Percentiles rank a stretch among this genome's conserved stretches.
Conservation (phyloP, 2,888 invertebrate genomes). For the Nemapogon koenigi region DNA sequence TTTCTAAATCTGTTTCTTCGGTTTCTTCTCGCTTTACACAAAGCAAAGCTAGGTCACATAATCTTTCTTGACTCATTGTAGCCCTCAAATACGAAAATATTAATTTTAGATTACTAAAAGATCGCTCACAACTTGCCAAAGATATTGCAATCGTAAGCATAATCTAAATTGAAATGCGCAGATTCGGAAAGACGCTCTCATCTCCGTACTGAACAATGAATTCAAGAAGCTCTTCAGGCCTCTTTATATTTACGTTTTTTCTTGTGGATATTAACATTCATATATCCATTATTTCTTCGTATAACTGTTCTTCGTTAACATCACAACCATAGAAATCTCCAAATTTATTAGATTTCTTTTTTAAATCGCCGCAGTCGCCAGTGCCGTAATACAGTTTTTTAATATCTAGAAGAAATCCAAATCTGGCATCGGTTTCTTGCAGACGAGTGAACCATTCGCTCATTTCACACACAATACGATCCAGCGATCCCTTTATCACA, state of each 20-base stretch:
- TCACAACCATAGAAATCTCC: constrained; percentile 14
- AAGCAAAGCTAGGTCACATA: constrained; percentile 6
- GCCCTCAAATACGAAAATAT: constrained; percentile 5
- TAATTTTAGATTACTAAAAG: constrained; percentile 4
- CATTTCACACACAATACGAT: constrained; percentile 3
- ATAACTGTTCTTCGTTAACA: constrained; percentile 8
- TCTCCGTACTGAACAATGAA: constrained; percentile 9
- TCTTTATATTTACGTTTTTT: constrained; percentile 5
- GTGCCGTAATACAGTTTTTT: constrained; percentile 3
- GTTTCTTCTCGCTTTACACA: constrained; percentile 6
- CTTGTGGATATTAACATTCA: constrained; percentile 5
- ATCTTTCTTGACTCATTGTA: constrained; percentile 4
- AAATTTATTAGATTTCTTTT: constrained; percentile 14
- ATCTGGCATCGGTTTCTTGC: constrained; percentile 5
- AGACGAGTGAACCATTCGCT: constrained; percentile 2
- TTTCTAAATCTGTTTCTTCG: constrained; percentile 7
- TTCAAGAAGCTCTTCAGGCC: constrained; percentile 5
- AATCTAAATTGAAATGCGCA: constrained; percentile 6
- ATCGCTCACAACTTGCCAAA: constrained; percentile 7
- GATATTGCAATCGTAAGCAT: constrained; percentile 7
- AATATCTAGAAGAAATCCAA: constrained; percentile 1
- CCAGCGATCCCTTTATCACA: constrained; percentile 6
- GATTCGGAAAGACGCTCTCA: constrained; percentile 8
- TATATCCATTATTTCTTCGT: constrained; percentile 6
- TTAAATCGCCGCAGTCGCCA: background rate